Conservation (phyloP, 2,797 vertebrate genomes). For the Cossypha polioptera region DNA sequence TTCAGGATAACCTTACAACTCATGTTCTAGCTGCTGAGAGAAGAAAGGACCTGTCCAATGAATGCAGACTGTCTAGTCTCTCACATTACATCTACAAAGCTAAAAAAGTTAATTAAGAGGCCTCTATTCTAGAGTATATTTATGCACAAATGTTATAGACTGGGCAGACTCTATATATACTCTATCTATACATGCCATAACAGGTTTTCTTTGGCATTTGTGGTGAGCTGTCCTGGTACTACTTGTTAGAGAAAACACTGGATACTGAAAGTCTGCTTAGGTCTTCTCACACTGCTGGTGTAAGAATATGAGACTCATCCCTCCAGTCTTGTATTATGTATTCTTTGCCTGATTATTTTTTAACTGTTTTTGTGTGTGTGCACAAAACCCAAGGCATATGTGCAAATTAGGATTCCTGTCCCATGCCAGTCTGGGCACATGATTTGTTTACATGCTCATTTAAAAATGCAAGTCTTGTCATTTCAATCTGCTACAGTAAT, state of each 20-base stretch:
- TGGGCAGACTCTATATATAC: not conserved
- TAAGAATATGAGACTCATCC: not conserved
- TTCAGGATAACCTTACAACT: not conserved
- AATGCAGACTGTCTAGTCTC: not conserved
- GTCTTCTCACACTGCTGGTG: not conserved
- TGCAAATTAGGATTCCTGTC: not conserved
- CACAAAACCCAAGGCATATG: not conserved
- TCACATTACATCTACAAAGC: not conserved
- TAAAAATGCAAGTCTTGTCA: not conserved
- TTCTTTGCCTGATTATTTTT: not conserved
- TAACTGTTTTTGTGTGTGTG: not conserved
- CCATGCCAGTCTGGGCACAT: not conserved
- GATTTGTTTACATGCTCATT: not conserved
- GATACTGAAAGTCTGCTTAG: not conserved
- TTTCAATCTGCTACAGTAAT: constrained; percentile 41
- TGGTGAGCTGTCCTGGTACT: not conserved
- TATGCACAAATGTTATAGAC: not conserved
- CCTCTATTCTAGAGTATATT: not conserved
- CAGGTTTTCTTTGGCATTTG: not conserved
- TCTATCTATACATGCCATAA: not conserved
- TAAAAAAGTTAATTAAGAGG: not conserved
- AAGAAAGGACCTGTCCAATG: not conserved
- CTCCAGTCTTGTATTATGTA: not conserved
- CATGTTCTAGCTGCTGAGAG: not conserved
- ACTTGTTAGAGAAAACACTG: not conserved